Percentiles rank a stretch among this genome's conserved stretches.
Evolutionary conservation across 1,140 invertebrate genomes (phyloP).

Genomic region (Aethina tumida): DNA sequence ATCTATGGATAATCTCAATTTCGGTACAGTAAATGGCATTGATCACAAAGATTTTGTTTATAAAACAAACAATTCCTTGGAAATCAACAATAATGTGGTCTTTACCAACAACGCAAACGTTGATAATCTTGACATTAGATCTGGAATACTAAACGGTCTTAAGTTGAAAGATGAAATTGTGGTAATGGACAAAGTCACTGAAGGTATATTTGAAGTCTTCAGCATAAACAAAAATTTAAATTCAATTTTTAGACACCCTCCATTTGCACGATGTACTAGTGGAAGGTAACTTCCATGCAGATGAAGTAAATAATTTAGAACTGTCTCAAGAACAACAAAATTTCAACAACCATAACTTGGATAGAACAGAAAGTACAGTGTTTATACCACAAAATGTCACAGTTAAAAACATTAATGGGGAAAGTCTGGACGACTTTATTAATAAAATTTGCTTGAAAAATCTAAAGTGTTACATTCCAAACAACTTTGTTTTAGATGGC

Average conservation of each 20-base stretch:
- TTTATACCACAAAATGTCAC: slow-evolving; percentile 25
- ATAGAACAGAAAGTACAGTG: slow-evolving; percentile 9
- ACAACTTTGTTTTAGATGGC: slow-evolving; percentile 34
- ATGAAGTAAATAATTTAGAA: slow-evolving; percentile 17
- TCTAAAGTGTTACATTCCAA: slow-evolving; percentile 27
- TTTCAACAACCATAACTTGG: background rate
- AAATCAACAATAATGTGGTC: slow-evolving; percentile 19
- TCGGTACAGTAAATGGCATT: slow-evolving; percentile 24
- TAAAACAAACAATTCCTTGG: slow-evolving; percentile 10
- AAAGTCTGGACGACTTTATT: slow-evolving; percentile 30
- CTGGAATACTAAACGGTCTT: slow-evolving; percentile 19
- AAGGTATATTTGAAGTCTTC: slow-evolving; percentile 4
- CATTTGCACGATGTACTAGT: slow-evolving; percentile 20
- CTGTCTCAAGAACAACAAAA: slow-evolving; percentile 8
- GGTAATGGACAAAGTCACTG: slow-evolving; percentile 6
- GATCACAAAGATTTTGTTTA: slow-evolving; percentile 10
- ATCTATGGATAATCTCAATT: slow-evolving; percentile 18
- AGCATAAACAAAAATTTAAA: slow-evolving; percentile 1
- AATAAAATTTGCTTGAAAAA: slow-evolving; percentile 35
- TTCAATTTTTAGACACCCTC: slow-evolving; percentile 15
- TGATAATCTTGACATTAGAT: slow-evolving; percentile 8
- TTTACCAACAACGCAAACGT: slow-evolving; percentile 22
- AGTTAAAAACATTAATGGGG: slow-evolving; percentile 26
- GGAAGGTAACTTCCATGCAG: slow-evolving; percentile 9
- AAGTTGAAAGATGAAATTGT: slow-evolving; percentile 18